Conservation (phyloP, 2,888 invertebrate species). For the Scrobipalpa atriplicella region DNA sequence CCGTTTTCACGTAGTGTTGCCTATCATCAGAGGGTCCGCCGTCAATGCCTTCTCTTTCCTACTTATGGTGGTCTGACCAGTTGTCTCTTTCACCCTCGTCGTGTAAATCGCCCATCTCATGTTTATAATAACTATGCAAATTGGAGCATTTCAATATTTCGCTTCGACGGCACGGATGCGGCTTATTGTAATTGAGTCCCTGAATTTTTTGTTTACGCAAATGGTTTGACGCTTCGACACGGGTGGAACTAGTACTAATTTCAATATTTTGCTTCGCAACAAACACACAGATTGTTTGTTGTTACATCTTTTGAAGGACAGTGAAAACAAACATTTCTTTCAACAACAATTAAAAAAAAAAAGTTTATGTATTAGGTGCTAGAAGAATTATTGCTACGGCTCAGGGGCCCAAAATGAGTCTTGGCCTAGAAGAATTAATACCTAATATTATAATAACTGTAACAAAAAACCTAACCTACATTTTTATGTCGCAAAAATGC, state of each 20-base stretch:
- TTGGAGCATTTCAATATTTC: conserved; percentile 72
- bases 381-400: not conserved
- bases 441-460: not conserved
- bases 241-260: conserved; percentile 30
- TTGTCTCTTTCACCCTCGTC: conserved; percentile 46
- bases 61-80: conserved; percentile 15
- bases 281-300: not conserved
- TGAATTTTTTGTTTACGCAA: conserved; percentile 56
- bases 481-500: not conserved
- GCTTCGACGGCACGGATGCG: conserved; percentile 60
- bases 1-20: conserved; percentile 31
- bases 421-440: no score
- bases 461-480: not conserved
- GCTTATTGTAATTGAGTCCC: conserved; percentile 68
- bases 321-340: no score
- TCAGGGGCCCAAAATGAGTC: no score
- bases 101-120: conserved; percentile 61
- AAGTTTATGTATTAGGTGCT: not conserved
- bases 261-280: conserved; percentile 7
- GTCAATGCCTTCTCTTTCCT: conserved; percentile 41
- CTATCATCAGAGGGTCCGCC: conserved; percentile 35
- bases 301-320: no score
- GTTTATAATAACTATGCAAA: conserved; percentile 77
- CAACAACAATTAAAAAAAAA: no score
- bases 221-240: conserved; percentile 42